Percentiles rank a stretch among this genome's conserved stretches.
Evolutionary conservation across 2,797 vertebrate species (phyloP).

Genomic region (Phaenicophaeus curvirostris): DNA sequence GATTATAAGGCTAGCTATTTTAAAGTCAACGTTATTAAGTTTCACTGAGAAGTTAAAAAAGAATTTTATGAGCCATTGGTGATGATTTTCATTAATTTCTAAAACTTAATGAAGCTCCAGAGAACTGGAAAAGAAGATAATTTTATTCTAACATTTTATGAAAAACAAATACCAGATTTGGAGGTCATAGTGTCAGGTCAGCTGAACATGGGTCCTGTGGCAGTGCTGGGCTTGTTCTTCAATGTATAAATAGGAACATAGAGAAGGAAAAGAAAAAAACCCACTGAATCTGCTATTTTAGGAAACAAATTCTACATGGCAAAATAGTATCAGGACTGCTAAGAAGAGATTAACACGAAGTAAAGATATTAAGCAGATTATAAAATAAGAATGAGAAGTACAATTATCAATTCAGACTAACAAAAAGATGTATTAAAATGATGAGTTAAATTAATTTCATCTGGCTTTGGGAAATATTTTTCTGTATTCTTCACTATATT

Average conservation of each 20-base stretch:
- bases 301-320: background rate
- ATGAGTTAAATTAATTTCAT: background rate
- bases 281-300: background rate
- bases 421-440: background rate
- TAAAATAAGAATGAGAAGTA: background rate
- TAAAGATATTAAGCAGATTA: background rate
- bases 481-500: background rate
- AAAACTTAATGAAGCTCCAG: background rate
- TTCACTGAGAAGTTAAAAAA: background rate
- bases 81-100: background rate
- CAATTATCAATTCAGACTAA: background rate
- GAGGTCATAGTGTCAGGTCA: background rate
- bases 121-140: background rate
- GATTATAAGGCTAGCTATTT: background rate
- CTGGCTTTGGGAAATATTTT: background rate
- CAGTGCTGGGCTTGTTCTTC: background rate
- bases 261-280: background rate
- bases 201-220: background rate
- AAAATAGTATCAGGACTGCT: background rate
- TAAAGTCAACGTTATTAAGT: background rate
- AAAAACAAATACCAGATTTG: background rate
- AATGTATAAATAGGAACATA: background rate
- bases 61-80: background rate
- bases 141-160: background rate
- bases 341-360: background rate